Conservation (phyloP, 2,797 vertebrate genomes). For the Neoniphon sammara region DNA sequence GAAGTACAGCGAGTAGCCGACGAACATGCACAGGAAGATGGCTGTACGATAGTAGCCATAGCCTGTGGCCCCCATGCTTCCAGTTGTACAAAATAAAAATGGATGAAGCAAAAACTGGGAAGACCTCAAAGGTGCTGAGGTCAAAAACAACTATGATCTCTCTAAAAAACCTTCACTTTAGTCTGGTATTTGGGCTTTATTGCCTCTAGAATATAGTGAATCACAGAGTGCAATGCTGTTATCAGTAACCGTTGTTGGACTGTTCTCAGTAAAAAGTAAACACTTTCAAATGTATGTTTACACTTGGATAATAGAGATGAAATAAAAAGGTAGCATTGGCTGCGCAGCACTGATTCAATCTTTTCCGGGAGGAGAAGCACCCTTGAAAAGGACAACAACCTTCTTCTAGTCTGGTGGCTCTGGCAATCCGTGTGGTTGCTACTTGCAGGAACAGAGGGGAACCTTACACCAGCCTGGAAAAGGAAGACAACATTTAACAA, state of each 20-base stretch:
- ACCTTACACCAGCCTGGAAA: constrained; percentile 64
- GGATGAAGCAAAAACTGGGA: neutral
- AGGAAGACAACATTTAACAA: constrained; percentile 29
- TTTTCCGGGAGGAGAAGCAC: constrained; percentile 8
- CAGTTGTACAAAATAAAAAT: neutral
- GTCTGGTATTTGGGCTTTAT: constrained; percentile 13
- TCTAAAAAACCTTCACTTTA: constrained; percentile 8
- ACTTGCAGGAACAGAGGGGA: constrained; percentile 28
- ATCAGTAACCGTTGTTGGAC: neutral
- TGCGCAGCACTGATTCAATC: neutral
- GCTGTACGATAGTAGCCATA: constrained; percentile 88
- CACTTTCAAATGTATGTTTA: constrained; percentile 12
- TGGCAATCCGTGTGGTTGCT: constrained; percentile 33
- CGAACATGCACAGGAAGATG: constrained; percentile 94
- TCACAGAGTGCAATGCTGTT: constrained; percentile 1
- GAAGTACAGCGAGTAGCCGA: constrained; percentile 95
- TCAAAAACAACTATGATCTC: neutral
- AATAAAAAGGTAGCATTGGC: neutral
- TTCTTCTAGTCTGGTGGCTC: constrained; percentile 19
- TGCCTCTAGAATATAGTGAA: constrained; percentile 5
- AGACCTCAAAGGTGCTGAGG: neutral
- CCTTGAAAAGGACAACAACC: neutral
- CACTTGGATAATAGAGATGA: constrained; percentile 2
- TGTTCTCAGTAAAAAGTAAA: constrained; percentile 4
- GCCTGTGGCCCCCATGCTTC: constrained; percentile 83